Base-by-base conservation (phyloP, 2,113 vertebrate genomes). In the Chaetodon auriga region DNA sequence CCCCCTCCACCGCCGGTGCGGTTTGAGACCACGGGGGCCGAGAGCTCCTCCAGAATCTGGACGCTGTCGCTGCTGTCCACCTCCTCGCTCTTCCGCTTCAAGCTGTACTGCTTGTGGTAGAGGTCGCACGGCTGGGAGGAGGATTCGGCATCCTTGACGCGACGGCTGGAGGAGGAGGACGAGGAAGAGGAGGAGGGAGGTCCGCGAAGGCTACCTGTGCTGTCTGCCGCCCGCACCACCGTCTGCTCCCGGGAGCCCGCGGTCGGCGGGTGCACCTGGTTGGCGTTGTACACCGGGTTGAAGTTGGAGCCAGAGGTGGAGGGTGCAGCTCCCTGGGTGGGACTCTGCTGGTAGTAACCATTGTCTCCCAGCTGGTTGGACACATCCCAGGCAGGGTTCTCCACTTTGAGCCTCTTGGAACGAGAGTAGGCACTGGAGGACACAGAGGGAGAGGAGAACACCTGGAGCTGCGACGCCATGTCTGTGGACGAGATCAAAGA, bases 51-150 rank as follows among this genome's bases (percentile, higher is more conserved):
- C 87, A 99, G 96, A 68, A 99, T 99, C 94, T 99, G 98, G 86
- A 99, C 98, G 2, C 98, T 99, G 95, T 98, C 97, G 89, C 98
- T 98, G 96, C 97, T 99, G 93, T 99, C 98, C 1, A 97, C 97
- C 94, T 99, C 98, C 90, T 99, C 97, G 92, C 98, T 99, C 93
- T 99, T 99, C 92, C 98, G 95, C 96, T 99, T 99, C 95, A 98
- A 87, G 86, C 97, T 97, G 95, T 97, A 96, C 95, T 96, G 97
- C 95, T 98, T 98, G 95, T 96, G 96, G 93, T 97, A 97, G 0
- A 96, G 95, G 86, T 97, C 96, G 81, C 96, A 95, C 71, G 96
- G 93, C 80, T 88, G 91, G 2, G 93, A 92, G 48, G 90, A 84
- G 5, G 91, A 92, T 92, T 96, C 96, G 16, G 96, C 94, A 83